These are phyloP conservation scores for Phataginus tricuspis DNA, from an alignment of 2,797 vertebrate species.

Conservation along the genomic window DNA sequence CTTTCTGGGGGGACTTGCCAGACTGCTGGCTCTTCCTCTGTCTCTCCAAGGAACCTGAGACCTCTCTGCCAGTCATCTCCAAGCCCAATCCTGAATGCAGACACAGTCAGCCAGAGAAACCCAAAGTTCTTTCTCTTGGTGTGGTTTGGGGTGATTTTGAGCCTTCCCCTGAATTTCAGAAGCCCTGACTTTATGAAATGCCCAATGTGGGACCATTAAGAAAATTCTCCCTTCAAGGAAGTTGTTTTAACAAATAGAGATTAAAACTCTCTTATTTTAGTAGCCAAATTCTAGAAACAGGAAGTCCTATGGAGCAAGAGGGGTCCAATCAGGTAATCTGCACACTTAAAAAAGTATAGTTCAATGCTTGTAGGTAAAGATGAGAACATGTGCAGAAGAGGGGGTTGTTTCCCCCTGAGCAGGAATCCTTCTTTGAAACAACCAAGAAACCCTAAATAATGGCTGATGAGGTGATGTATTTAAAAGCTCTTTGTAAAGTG, in stretches of 20 bases:
- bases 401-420: not conserved
- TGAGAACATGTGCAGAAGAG: fast-evolving
- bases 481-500: constrained; percentile 51
- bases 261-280: not conserved
- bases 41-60: not conserved
- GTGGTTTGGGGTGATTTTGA: not conserved
- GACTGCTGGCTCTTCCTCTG: not conserved
- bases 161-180: not conserved
- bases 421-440: not conserved
- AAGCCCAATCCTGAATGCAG: not conserved
- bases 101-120: not conserved
- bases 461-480: not conserved
- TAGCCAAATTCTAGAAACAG: not conserved
- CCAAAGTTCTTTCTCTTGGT: not conserved
- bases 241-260: not conserved
- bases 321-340: not conserved
- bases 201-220: not conserved
- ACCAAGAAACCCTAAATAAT: not conserved
- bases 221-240: not conserved
- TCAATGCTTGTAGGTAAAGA: not conserved
- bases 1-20: not conserved
- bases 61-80: not conserved
- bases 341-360: not conserved
- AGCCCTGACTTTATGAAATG: not conserved
- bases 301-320: not conserved